Evolutionary conservation across 2,888 invertebrate species (phyloP).

Genomic region (Orthosia incerta): DNA sequence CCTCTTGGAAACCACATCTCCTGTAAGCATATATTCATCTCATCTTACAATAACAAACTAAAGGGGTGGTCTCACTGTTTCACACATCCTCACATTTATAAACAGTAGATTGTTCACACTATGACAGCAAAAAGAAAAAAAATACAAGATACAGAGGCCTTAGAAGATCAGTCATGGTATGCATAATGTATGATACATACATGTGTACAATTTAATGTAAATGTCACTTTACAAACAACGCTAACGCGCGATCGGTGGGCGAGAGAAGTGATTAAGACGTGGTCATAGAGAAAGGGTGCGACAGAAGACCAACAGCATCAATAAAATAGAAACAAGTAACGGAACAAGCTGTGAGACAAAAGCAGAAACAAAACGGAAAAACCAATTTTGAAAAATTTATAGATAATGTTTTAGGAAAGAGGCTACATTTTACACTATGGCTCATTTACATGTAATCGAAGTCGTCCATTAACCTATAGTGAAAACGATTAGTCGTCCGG

Average conservation of each 20-base stretch:
- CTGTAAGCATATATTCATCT: conserved; percentile 1
- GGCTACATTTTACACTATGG: too few species aligned
- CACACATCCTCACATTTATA: conserved; percentile 39
- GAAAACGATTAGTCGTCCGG: neutral
- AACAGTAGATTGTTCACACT: conserved; percentile 33
- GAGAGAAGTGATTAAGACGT: conserved; percentile 53
- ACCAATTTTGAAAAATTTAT: too few species aligned
- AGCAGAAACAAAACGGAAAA: too few species aligned
- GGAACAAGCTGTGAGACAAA: too few species aligned
- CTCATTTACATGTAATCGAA: too few species aligned
- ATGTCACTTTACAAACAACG: conserved; percentile 58
- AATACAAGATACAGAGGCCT: conserved; percentile 24
- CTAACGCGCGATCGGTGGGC: conserved; percentile 56
- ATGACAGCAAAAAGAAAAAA: conserved; percentile 1
- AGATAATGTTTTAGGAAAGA: too few species aligned
- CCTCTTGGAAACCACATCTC: neutral
- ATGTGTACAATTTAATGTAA: conserved; percentile 56
- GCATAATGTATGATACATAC: conserved; percentile 41
- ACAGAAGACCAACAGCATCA: conserved; percentile 30
- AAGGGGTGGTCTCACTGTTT: conserved; percentile 24
- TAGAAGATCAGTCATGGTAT: conserved; percentile 26
- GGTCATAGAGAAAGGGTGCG: neutral
- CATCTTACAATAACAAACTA: neutral
- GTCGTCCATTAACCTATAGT: too few species aligned
- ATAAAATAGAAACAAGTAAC: too few species aligned